A percentile compares a stretch with the other conserved stretches of the same genome.
Conservation (phyloP, 2,797 vertebrate genomes). For the Acanthurus leucopareius region DNA sequence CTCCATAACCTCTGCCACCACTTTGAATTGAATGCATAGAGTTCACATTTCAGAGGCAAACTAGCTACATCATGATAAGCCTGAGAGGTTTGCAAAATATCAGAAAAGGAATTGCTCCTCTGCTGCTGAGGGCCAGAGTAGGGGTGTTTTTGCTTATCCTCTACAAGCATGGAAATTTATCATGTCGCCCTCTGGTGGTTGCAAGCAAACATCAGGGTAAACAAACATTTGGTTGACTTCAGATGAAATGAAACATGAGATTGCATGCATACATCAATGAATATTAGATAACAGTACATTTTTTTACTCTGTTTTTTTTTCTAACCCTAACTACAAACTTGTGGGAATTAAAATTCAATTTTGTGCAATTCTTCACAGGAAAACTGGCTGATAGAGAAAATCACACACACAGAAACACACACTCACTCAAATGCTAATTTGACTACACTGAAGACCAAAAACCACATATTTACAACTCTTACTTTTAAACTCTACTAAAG, state of each 20-base stretch:
- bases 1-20: not conserved
- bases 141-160: not conserved
- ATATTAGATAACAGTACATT: not conserved
- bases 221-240: not conserved
- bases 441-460: not conserved
- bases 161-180: not conserved
- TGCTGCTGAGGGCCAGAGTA: not conserved
- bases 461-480: not conserved
- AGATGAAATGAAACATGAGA: not conserved
- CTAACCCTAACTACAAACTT: not conserved
- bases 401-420: no score
- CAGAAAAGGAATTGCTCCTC: not conserved
- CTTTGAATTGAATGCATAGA: not conserved
- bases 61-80: not conserved
- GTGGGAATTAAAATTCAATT: no score
- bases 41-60: not conserved
- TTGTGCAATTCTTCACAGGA: not conserved
- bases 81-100: not conserved
- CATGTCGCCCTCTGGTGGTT: constrained; percentile 67
- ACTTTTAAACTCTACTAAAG: no score
- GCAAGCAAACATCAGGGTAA: not conserved
- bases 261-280: not conserved
- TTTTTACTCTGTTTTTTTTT: not conserved
- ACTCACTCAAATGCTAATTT: not conserved
- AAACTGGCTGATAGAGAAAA: not conserved